phyloP scores from a whole-genome alignment of 2,113 vertebrate genomes.

The Nymphicus hollandicus region DNA sequence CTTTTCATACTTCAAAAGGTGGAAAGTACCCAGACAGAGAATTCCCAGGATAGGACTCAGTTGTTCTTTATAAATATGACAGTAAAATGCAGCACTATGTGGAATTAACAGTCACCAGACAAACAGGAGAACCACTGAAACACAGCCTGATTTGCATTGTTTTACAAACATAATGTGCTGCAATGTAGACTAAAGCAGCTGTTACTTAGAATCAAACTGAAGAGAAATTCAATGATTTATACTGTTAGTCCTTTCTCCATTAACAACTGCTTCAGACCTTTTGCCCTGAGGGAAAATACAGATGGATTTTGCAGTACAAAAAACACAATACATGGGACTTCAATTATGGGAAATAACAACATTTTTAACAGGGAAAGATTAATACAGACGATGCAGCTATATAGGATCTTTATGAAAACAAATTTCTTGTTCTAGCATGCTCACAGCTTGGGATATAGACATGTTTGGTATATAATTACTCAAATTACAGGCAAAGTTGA shows the following conservation, averaged over 20 bases:
- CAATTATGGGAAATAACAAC: constrained; percentile 3
- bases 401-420: constrained; percentile 16
- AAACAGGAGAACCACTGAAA: constrained; percentile 12
- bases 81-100: background rate
- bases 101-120: constrained; percentile 13
- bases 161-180: background rate
- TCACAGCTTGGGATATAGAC: background rate
- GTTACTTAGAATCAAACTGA: constrained; percentile 22
- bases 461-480: background rate
- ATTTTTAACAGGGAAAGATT: background rate
- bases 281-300: background rate
- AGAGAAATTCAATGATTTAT: background rate
- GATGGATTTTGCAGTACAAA: background rate
- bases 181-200: constrained; percentile 31
- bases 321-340: background rate
- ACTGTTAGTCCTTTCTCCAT: constrained; percentile 17
- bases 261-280: constrained; percentile 25
- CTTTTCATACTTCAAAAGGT: background rate
- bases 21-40: background rate
- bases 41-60: background rate
- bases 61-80: background rate
- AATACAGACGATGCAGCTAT: background rate
- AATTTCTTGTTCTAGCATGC: background rate
- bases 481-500: constrained; percentile 1
- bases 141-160: background rate